A percentile compares a stretch with the other conserved stretches of the same genome.
Conservation (phyloP, 2,888 invertebrate genomes). For the Tribolium freemani region DNA sequence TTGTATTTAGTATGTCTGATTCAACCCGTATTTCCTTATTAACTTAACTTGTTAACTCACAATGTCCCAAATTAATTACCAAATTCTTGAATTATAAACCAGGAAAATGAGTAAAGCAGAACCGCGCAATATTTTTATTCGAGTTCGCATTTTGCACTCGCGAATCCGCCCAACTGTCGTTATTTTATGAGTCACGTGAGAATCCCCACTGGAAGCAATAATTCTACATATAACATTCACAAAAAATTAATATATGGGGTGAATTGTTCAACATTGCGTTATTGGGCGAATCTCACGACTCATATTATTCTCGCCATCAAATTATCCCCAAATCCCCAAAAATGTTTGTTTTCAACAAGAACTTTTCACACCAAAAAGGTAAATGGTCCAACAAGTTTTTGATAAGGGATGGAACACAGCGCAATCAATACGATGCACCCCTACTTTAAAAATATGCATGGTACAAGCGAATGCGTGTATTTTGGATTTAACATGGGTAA, state of each 20-base stretch:
- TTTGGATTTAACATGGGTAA: not conserved
- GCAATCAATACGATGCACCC: not conserved
- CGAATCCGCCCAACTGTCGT: slow-evolving; percentile 7
- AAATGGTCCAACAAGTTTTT: not conserved
- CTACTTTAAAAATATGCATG: not conserved
- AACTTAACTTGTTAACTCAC: too few species aligned
- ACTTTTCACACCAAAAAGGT: not conserved
- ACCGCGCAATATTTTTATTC: not conserved
- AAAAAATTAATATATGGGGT: slow-evolving; percentile 19
- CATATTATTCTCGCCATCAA: slow-evolving; percentile 12
- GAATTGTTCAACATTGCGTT: slow-evolving; percentile 6
- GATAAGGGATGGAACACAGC: too few species aligned
- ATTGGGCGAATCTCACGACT: slow-evolving; percentile 13
- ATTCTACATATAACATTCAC: slow-evolving; percentile 10
- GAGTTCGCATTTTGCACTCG: not conserved
- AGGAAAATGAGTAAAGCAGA: not conserved
- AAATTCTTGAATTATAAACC: too few species aligned
- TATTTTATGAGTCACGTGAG: slow-evolving; percentile 12
- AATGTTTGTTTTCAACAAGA: slow-evolving; percentile 14
- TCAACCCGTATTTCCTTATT: too few species aligned
- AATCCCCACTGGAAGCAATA: slow-evolving; percentile 17
- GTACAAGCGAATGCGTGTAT: not conserved
- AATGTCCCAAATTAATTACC: too few species aligned
- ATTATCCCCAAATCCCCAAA: slow-evolving; percentile 15
- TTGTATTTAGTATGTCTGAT: too few species aligned